Evolutionary conservation across 1,140 invertebrate genomes (phyloP).

Genomic region (Pomacea maculata): DNA sequence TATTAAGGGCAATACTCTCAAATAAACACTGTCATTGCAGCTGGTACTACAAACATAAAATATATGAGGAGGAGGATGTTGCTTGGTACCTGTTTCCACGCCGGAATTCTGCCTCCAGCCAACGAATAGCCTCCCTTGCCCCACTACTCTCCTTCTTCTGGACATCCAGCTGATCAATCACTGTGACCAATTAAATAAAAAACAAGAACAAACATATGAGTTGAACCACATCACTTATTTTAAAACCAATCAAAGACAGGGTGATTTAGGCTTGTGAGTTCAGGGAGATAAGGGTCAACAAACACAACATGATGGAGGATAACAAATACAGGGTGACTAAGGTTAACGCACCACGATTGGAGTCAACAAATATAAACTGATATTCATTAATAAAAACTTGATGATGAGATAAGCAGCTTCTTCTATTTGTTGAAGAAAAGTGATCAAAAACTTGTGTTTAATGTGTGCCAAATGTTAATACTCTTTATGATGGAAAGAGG

Average conservation of each 20-base stretch:
- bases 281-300: not conserved
- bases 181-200: slow-evolving; percentile 67
- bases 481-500: too few relatives aligned
- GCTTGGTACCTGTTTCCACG: slow-evolving; percentile 77
- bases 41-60: not conserved
- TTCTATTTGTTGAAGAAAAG: too few relatives aligned
- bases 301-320: not conserved
- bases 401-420: too few relatives aligned
- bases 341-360: too few relatives aligned
- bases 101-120: slow-evolving; percentile 86
- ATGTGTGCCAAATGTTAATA: too few relatives aligned
- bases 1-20: not conserved
- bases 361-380: too few relatives aligned
- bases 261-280: not conserved
- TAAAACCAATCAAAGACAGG: not conserved
- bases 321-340: too few relatives aligned
- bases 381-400: too few relatives aligned
- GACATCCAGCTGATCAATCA: slow-evolving; percentile 85
- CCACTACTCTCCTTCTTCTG: slow-evolving; percentile 79
- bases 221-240: not conserved
- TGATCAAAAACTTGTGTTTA: too few relatives aligned
- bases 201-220: not conserved
- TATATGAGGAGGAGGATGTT: not conserved
- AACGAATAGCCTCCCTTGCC: slow-evolving; percentile 88
- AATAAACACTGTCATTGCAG: not conserved